Evolutionary conservation across 1,140 invertebrate species (phyloP), one percentile per base, ranked within the genome.

Genomic region (Hestina assimilis): DNA sequence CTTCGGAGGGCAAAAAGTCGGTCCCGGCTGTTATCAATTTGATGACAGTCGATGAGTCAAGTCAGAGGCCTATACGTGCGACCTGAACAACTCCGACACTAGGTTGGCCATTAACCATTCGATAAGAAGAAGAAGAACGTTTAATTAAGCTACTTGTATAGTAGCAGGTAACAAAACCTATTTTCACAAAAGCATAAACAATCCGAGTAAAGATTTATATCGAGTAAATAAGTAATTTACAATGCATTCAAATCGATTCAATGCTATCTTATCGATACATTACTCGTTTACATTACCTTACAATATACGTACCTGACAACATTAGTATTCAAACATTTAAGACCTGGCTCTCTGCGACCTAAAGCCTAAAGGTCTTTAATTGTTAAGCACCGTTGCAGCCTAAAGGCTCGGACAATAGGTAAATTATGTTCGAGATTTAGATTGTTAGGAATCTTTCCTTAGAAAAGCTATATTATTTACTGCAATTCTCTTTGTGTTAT

Each of bases 331-430:
- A 23, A 48, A 48, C 12, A 38, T 21, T 35, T 38, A 8, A 42
- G 12, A 11, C 1, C 20, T 0, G 9, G 29, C 40, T 54, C 52
- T 54, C 52, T 54, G 23, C 42, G 41, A 45, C 41, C 52, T 11
- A 35, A 14, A 35, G 46, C 46, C 46, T 38, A 43, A 29, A 38
- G 52, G 52, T 54, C 14, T 46, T 45, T 54, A 45, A 54, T 53
- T 43, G 42, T 54, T 35, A 23, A 8, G 26, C 20, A 53, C 50
- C 50, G 50, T 42, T 42, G 24, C 31, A 9, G 50, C 50, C 50
- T 26, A 41, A 53, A 40, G 50, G 43, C 24, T 28, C 50, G 50
- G 50, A 53, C 52, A 54, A 54, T 54, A 46, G 28, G 26, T 33
- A 46, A 54, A 45, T 54, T 54, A 54, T 38, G 33, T 38, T 19